Conservation (phyloP, 2,113 vertebrate genomes). For the Silurus meridionalis region DNA sequence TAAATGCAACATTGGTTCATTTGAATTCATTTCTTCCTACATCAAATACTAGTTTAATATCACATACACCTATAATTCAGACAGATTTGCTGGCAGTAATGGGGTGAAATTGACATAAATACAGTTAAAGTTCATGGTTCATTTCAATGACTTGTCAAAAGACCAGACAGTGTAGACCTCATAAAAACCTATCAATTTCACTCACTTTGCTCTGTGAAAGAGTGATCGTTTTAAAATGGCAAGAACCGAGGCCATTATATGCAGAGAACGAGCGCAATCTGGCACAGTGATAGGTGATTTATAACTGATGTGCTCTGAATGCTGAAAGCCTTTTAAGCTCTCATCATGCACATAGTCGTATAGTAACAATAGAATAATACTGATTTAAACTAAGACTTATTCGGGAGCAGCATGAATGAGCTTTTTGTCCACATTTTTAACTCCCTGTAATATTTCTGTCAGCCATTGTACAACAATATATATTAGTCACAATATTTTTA, state of each 20-base stretch:
- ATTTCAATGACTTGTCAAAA: constrained; percentile 58
- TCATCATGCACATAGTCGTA: constrained; percentile 23
- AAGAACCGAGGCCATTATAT: constrained; percentile 57
- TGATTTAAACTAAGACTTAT: constrained; percentile 8
- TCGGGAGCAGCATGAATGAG: background rate
- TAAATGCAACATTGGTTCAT: constrained; percentile 33
- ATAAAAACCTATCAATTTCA: constrained; percentile 62
- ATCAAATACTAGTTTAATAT: constrained; percentile 9
- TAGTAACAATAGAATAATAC: constrained; percentile 41
- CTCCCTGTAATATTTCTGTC: background rate
- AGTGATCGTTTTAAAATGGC: constrained; percentile 67
- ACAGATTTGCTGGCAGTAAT: constrained; percentile 58
- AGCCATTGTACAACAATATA: background rate
- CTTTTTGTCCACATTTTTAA: constrained; percentile 3
- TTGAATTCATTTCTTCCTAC: constrained; percentile 20
- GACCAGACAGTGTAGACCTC: constrained; percentile 65
- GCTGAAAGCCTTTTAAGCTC: constrained; percentile 34
- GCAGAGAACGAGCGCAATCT: constrained; percentile 54
- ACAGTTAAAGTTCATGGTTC: constrained; percentile 69
- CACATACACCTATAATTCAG: constrained; percentile 54
- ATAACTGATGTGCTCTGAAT: constrained; percentile 35
- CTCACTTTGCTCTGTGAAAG: constrained; percentile 50
- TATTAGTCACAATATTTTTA: background rate
- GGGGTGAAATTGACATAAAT: constrained; percentile 70
- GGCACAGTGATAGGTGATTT: constrained; percentile 56